Percentiles rank a stretch among this genome's conserved stretches.
These are phyloP conservation scores for Agelas oroides DNA, from an alignment of 37 sponge, comb jelly and placozoan genomes.

Conservation along the genomic window DNA sequence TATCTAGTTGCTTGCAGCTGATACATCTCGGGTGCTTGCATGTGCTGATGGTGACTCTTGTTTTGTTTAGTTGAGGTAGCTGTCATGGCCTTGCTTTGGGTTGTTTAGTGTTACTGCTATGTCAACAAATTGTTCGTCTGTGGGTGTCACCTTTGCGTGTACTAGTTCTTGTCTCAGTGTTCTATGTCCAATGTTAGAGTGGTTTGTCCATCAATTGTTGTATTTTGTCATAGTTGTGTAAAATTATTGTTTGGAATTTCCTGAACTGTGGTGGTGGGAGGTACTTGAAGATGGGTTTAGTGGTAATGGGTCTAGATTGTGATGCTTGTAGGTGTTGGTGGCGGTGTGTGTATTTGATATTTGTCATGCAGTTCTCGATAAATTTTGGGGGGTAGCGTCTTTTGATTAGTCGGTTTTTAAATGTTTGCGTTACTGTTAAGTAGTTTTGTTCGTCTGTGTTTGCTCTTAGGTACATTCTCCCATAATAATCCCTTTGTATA, in stretches of 20 bases:
- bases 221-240: conserved; percentile 1
- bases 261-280: conserved; percentile 36
- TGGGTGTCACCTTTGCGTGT: not conserved
- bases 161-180: conserved; percentile 6
- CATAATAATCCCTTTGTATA: conserved; percentile 6
- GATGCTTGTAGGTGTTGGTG: not conserved
- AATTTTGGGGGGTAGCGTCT: conserved; percentile 26
- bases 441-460: conserved; percentile 12
- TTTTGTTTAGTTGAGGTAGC: no score
- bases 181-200: not conserved
- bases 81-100: no score
- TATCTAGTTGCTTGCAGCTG: conserved; percentile 32
- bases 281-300: conserved; percentile 25
- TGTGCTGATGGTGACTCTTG: not conserved
- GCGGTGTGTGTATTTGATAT: not conserved
- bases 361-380: not conserved
- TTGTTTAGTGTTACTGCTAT: not conserved
- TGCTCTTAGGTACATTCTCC: conserved; percentile 37
- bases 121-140: conserved; percentile 18
- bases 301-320: no score
- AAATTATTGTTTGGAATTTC: not conserved
- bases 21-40: conserved; percentile 26
- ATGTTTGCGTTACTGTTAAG: not conserved
- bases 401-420: conserved; percentile 6
- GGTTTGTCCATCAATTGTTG: not conserved